Base-by-base conservation (phyloP, 2,888 invertebrate species). In the Parnassius smintheus region DNA sequence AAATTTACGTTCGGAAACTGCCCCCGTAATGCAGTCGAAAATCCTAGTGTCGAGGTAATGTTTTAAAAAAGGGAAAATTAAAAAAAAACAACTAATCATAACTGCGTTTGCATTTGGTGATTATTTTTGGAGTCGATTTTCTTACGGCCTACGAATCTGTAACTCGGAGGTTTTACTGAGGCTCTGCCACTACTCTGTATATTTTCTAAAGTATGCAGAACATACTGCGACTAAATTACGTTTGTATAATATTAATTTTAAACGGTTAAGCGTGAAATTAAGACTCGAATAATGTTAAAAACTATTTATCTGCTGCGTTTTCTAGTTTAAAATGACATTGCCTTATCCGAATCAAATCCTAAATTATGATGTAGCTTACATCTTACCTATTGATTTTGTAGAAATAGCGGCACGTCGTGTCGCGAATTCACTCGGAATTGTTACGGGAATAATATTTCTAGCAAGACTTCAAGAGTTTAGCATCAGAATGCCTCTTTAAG, bases 341-440 rank as follows among this genome's bases (percentile, higher is more conserved):
- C 56, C 63, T 63, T 59, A 59, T 61, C 62, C 61, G 69, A 65
- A 72, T 72, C 70, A 69, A 68, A 62, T 66, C 59, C 53, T n/a
- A 35, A 65, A 56, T 69, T 64, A 65, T 66, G 71, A 65, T 68
- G 72, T 56, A 66, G 69, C 73, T 77, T 76, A 76, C 76, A 75
- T 76, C 76, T 78, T 74, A 72, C 71, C 78, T 83, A 85, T 85
- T 83, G 85, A 85, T 85, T 85, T 78, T 80, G 76, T 75, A 72
- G 77, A 74, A 79, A 81, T 78, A 76, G 74, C 74, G 69, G 71
- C 77, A 77, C 79, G 78, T 78, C 72, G 69, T 70, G 64, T 50
- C 71, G 54, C 64, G 63, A 68, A 68, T 70, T 69, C 68, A 65
- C 67, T 69, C 65, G 64, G 62, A 69, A 65, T 65, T 66, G 68